These are phyloP conservation scores for Menidia beryllina DNA, from an alignment of 2,113 vertebrate species.

Conservation along the genomic window DNA sequence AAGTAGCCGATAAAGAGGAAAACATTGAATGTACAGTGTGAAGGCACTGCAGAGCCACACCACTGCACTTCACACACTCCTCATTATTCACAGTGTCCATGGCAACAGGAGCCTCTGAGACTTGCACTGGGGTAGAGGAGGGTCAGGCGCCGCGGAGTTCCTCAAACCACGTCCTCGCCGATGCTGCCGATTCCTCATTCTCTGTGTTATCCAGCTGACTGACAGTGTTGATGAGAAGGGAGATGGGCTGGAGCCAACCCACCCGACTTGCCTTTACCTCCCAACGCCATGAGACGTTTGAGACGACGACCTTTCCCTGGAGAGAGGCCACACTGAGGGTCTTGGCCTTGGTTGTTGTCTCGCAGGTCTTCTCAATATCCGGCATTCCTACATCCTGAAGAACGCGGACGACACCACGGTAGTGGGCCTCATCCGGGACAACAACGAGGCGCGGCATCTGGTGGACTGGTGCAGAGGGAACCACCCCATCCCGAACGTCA, in stretches of 20 bases:
- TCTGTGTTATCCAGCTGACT: constrained; percentile 45
- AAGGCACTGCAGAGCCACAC: constrained; percentile 37
- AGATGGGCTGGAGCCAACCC: constrained; percentile 3
- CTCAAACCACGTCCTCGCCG: constrained; percentile 51
- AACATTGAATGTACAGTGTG: constrained; percentile 5
- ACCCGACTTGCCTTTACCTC: not conserved
- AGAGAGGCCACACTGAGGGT: constrained; percentile 21
- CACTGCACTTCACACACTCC: constrained; percentile 34
- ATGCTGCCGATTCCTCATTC: constrained; percentile 46
- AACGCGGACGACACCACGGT: no score
- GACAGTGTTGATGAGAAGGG: constrained; percentile 25
- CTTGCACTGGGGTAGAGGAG: constrained; percentile 36
- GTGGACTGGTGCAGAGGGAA: no score
- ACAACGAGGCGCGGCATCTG: no score
- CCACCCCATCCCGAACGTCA: no score
- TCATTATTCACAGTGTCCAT: constrained; percentile 67
- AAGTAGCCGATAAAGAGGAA: not conserved
- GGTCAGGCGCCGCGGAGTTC: constrained; percentile 52
- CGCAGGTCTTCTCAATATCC: not conserved
- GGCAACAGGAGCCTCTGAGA: constrained; percentile 68
- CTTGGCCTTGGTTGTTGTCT: constrained; percentile 5
- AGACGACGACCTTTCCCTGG: constrained; percentile 40
- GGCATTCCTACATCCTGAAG: not conserved
- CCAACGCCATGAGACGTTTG: constrained; percentile 4
- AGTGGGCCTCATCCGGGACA: no score